These are phyloP conservation scores for Melangyna quadrimaculata DNA, from an alignment of 2,888 invertebrate genomes.

Conservation along the genomic window DNA sequence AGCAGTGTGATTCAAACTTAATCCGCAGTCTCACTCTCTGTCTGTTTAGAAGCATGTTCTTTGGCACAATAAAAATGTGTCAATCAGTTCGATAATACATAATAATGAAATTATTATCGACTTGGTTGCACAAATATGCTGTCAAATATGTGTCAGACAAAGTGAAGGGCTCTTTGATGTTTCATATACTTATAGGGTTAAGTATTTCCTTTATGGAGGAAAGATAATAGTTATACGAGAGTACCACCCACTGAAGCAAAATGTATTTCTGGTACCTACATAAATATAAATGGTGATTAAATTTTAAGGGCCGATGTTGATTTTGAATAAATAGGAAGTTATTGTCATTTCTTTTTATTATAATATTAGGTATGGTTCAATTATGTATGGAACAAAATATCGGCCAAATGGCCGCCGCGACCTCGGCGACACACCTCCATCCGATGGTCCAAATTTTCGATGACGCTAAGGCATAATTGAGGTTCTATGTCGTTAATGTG, in stretches of 20 bases:
- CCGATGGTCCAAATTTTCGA: too few species aligned
- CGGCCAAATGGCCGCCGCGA: too few species aligned
- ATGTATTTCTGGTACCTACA: too few species aligned
- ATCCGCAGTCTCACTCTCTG: neutral
- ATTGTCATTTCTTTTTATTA: too few species aligned
- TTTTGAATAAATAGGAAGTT: too few species aligned
- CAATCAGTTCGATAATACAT: constrained; percentile 44
- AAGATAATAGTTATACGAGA: neutral
- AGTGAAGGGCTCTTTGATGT: constrained; percentile 28
- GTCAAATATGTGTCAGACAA: constrained; percentile 50
- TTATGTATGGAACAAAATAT: too few species aligned
- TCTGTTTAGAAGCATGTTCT: constrained; percentile 1
- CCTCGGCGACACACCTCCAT: too few species aligned
- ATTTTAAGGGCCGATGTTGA: too few species aligned
- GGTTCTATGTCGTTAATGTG: too few species aligned
- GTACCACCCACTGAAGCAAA: neutral
- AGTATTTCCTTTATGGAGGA: neutral
- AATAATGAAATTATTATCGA: constrained; percentile 42
- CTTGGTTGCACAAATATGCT: constrained; percentile 22
- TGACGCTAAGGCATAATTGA: too few species aligned
- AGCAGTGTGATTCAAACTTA: neutral
- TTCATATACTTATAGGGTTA: constrained; percentile 9
- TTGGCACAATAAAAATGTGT: constrained; percentile 38
- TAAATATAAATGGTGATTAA: too few species aligned
- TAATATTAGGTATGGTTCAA: too few species aligned